phyloP scores from a whole-genome alignment of 1,140 invertebrate species.

The Spodoptera frugiperda region DNA sequence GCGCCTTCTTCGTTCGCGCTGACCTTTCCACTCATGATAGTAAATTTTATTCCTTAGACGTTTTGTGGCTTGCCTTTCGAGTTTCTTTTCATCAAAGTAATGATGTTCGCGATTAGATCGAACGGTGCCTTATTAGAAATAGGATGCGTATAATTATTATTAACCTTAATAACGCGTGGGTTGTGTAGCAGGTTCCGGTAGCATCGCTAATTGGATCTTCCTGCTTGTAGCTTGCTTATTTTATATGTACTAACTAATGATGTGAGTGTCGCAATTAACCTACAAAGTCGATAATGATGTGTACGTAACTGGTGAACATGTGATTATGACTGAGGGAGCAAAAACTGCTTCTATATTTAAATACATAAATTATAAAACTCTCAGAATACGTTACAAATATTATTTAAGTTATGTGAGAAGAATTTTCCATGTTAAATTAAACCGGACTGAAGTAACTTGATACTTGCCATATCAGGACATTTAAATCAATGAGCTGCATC shows the following conservation, averaged over 20 bases:
- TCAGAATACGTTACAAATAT: too few species aligned
- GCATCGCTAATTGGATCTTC: conserved; percentile 63
- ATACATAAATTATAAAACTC: too few species aligned
- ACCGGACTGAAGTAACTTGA: conserved; percentile 21
- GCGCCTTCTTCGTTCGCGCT: conserved; percentile 66
- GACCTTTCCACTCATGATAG: conserved; percentile 81
- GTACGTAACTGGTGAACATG: neutral
- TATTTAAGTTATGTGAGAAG: neutral
- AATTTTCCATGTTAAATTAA: conserved; percentile 2
- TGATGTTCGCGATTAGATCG: conserved; percentile 54
- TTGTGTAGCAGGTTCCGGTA: conserved; percentile 38
- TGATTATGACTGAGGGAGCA: neutral
- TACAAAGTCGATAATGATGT: conserved; percentile 9
- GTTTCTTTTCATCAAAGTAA: conserved; percentile 54
- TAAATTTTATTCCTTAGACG: conserved; percentile 82
- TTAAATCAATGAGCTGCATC: conserved; percentile 31
- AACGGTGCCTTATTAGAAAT: conserved; percentile 33
- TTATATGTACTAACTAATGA: conserved; percentile 25
- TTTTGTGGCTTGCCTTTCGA: conserved; percentile 63
- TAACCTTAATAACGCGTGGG: conserved; percentile 18
- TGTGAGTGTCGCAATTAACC: conserved; percentile 20
- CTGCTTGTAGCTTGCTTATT: conserved; percentile 42
- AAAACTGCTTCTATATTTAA: neutral
- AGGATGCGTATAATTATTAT: conserved; percentile 42
- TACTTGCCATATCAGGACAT: conserved; percentile 37